Percentiles rank a stretch among this genome's conserved stretches.
Conservation (phyloP, 2,888 invertebrate species). For the Scaptomyza cyrtandrae region DNA sequence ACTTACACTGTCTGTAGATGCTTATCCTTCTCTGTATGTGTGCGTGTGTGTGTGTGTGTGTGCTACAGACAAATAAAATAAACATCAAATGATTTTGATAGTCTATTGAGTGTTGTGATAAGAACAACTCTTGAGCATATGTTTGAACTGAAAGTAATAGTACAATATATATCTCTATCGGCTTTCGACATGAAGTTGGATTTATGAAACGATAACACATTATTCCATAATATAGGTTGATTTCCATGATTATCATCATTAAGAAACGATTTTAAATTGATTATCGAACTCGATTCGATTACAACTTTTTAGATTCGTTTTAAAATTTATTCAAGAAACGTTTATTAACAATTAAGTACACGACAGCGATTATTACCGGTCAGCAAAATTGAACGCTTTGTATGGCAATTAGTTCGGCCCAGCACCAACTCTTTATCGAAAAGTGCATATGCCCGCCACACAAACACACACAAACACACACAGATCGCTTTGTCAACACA, state of each 20-base stretch:
- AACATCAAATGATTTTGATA: slow-evolving; percentile 19
- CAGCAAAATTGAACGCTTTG: slow-evolving; percentile 48
- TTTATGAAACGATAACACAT: too few species aligned
- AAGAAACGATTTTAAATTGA: too few species aligned
- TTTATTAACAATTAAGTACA: too few species aligned
- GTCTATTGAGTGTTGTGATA: slow-evolving; percentile 18
- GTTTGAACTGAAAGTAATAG: neutral
- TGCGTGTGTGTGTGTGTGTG: neutral
- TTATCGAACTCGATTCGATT: too few species aligned
- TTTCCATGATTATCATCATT: too few species aligned
- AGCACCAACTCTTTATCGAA: neutral
- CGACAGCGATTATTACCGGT: too few species aligned
- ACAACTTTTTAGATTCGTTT: too few species aligned
- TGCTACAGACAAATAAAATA: neutral
- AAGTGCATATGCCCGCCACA: slow-evolving; percentile 5
- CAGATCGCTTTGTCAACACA: slow-evolving; percentile 37
- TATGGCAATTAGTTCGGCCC: slow-evolving; percentile 56
- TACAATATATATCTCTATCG: neutral
- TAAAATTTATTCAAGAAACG: too few species aligned
- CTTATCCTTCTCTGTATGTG: neutral
- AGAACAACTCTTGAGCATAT: slow-evolving; percentile 2
- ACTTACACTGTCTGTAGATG: slow-evolving; percentile 37
- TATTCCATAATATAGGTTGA: too few species aligned
- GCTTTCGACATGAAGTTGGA: neutral
- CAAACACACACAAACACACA: slow-evolving; percentile 5